Percentiles rank a stretch among this genome's conserved stretches.
These are phyloP conservation scores for Orthosia cruda DNA, from an alignment of 2,888 invertebrate genomes.

Conservation along the genomic window DNA sequence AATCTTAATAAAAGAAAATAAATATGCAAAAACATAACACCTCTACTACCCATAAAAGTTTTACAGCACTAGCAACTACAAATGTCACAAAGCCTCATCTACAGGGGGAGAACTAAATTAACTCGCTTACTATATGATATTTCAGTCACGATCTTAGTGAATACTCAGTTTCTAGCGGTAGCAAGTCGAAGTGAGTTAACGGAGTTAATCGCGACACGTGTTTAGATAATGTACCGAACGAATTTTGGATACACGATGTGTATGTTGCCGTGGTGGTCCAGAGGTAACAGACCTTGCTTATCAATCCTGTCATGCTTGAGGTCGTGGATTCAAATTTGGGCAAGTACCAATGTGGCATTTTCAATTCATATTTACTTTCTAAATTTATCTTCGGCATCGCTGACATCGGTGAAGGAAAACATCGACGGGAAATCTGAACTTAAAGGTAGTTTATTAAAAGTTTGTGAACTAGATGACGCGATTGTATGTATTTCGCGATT, in stretches of 20 bases:
- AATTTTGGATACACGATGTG: slow-evolving; percentile 64
- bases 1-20: too few relatives aligned
- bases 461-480: too few relatives aligned
- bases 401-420: too few relatives aligned
- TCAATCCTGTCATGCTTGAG: too few relatives aligned
- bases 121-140: slow-evolving; percentile 82
- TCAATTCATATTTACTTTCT: too few relatives aligned
- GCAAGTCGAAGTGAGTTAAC: slow-evolving; percentile 78
- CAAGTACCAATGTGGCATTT: too few relatives aligned
- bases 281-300: too few relatives aligned
- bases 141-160: slow-evolving; percentile 83
- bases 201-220: slow-evolving; percentile 85
- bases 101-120: slow-evolving; percentile 75
- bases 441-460: too few relatives aligned
- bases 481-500: too few relatives aligned
- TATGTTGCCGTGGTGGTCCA: slow-evolving; percentile 8
- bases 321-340: too few relatives aligned
- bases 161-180: slow-evolving; percentile 75
- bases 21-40: not conserved
- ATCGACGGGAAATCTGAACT: too few relatives aligned
- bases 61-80: slow-evolving; percentile 48
- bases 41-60: slow-evolving; percentile 22
- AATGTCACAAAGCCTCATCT: slow-evolving; percentile 42
- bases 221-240: slow-evolving; percentile 75
- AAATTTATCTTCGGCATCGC: too few relatives aligned